phyloP scores from a whole-genome alignment of 2,888 invertebrate genomes.

The Pteria penguin region DNA sequence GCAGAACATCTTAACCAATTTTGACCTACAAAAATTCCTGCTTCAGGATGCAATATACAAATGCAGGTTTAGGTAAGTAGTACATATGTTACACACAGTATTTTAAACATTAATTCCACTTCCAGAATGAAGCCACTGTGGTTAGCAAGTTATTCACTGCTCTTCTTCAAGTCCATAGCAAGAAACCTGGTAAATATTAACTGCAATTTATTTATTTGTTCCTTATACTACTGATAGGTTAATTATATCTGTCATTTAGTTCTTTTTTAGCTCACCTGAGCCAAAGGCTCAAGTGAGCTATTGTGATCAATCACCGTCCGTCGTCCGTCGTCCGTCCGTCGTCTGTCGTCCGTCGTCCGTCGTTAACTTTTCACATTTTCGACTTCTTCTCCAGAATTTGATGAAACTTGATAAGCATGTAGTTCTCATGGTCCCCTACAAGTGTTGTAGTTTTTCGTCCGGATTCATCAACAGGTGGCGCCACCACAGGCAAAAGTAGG shows the following conservation, averaged over 20 bases:
- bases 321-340: not conserved
- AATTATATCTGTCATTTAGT: no score
- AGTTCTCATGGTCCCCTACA: not conserved
- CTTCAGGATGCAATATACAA: no score
- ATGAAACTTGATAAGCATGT: not conserved
- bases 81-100: no score
- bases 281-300: not conserved
- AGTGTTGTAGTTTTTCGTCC: not conserved
- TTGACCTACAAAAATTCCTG: no score
- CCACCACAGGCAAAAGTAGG: not conserved
- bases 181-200: slow-evolving; percentile 66
- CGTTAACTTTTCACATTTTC: not conserved
- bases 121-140: slow-evolving; percentile 69
- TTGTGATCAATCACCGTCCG: not conserved
- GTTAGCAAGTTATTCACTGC: slow-evolving; percentile 73
- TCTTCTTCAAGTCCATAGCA: slow-evolving; percentile 76
- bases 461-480: not conserved
- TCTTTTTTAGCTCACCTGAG: slow-evolving; percentile 1
- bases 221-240: no score
- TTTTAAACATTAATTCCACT: no score
- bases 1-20: no score
- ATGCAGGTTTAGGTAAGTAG: no score
- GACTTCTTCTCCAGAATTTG: not conserved
- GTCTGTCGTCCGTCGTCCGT: not conserved
- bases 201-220: no score